Percentiles rank a stretch among this genome's conserved stretches.
These are phyloP conservation scores for Hydrophis major DNA, from an alignment of 2,797 vertebrate genomes.

Conservation along the genomic window DNA sequence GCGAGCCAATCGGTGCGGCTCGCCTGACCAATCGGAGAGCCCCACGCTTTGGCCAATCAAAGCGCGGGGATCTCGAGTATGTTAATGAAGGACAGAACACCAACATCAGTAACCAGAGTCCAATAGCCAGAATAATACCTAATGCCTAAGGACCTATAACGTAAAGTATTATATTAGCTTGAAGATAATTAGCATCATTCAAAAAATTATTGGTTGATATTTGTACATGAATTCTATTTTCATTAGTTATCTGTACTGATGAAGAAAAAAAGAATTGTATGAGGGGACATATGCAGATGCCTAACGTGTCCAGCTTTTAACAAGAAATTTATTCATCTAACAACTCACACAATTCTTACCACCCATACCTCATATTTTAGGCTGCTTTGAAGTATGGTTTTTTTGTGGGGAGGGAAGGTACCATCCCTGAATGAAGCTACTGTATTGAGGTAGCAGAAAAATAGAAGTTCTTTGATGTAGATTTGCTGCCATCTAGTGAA, in stretches of 20 bases:
- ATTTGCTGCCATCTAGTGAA: constrained; percentile 29
- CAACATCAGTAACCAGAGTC: not conserved
- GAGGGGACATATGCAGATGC: not conserved
- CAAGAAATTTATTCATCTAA: not conserved
- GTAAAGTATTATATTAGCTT: not conserved
- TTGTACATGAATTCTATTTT: not conserved
- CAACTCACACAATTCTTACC: not conserved
- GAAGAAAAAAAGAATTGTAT: not conserved
- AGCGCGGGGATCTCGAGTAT: too few relatives aligned
- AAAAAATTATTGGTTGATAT: not conserved
- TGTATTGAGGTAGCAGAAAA: not conserved
- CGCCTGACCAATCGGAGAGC: too few relatives aligned
- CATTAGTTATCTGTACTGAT: not conserved
- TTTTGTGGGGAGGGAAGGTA: too few relatives aligned
- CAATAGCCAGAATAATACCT: not conserved
- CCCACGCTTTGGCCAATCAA: too few relatives aligned
- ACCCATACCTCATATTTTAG: not conserved
- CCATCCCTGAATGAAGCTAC: not conserved
- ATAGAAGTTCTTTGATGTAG: not conserved
- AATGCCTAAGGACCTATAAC: not conserved
- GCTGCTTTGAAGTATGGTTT: not conserved
- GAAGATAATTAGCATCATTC: not conserved
- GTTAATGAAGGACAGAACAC: too few relatives aligned
- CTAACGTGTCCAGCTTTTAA: not conserved
- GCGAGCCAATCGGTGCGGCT: too few relatives aligned